phyloP scores from a whole-genome alignment of 2,888 invertebrate species.

The Tipula helvola region DNA sequence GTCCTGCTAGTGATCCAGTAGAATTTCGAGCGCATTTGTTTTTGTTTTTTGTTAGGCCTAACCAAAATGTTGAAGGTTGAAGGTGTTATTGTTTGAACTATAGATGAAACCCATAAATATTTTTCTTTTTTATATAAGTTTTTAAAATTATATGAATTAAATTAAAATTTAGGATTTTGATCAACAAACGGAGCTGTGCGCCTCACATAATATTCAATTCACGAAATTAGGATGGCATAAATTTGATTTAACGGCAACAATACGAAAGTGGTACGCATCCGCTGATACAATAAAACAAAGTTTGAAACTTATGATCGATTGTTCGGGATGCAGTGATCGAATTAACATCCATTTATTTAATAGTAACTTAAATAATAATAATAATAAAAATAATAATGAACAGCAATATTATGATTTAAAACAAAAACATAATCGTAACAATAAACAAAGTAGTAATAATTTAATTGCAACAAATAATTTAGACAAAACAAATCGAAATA shows the following conservation, averaged over 20 bases:
- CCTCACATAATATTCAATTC: constrained; percentile 44
- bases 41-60: too few species aligned
- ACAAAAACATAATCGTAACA: constrained; percentile 6
- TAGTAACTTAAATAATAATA: constrained; percentile 16
- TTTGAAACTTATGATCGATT: constrained; percentile 70
- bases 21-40: too few species aligned
- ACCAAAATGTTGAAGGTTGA: too few species aligned
- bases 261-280: constrained; percentile 54
- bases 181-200: constrained; percentile 43
- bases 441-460: not conserved
- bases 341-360: constrained; percentile 51
- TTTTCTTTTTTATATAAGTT: not conserved
- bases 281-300: constrained; percentile 37
- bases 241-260: constrained; percentile 67
- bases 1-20: too few species aligned
- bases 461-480: constrained; percentile 7
- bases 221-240: constrained; percentile 73
- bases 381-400: constrained; percentile 5
- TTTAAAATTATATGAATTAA: not conserved
- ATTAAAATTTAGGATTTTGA: constrained; percentile 40
- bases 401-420: not conserved
- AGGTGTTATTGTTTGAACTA: not conserved
- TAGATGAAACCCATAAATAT: not conserved
- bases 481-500: constrained; percentile 6
- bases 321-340: constrained; percentile 66